Evolutionary conservation across 2,888 invertebrate genomes (phyloP), one percentile per base, ranked within the genome.

Genomic region (Muschampia staudingeri): DNA sequence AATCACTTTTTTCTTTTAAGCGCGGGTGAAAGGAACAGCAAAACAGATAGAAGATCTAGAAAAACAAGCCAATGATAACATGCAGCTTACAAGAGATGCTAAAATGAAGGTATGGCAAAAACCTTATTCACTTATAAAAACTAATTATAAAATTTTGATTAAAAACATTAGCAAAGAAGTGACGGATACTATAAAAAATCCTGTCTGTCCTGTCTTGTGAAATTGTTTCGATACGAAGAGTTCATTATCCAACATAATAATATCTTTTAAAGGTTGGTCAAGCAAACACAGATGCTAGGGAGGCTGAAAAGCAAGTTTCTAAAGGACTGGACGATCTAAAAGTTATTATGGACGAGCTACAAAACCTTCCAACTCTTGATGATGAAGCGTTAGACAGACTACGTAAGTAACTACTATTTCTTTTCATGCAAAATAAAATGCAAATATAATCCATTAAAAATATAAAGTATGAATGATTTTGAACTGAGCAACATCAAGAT

Each of bases 231-330:
- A 1, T 34, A 2, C 34, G 2, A 4, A 34, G 4, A 34, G 34
- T 34, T 34, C 34, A 34, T 1, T 34, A 34, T 34, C 4, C 25
- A 61, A 61, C 6, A 61, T 19, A 61, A 9, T 90, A 90, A 37
- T 67, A 6, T 65, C 8, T 69, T n/a, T 82, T 65, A 16, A 89
- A 99, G 98, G 99, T 99, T 34, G 99, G 99, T 7, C 98, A 98
- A 96, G 99, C 99, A 0, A 98, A 98, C 91, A 98, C 98, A 7
- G 98, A 98, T 87, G 98, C 99, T 0, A 97, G 97, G 76, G 98
- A 98, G 88, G 99, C 99, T 0, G 98, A 98, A 79, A 98, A 98
- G 86, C 98, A 98, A 94, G 99, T 99, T 0, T 97, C 98, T 40
- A 98, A 98, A 88, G 98, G 99, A 0, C 95, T 99, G 69, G 97